A percentile compares a stretch with the other conserved stretches of the same genome.
Conservation (phyloP, 1,140 invertebrate species). For the Brachionus paranguensis region DNA sequence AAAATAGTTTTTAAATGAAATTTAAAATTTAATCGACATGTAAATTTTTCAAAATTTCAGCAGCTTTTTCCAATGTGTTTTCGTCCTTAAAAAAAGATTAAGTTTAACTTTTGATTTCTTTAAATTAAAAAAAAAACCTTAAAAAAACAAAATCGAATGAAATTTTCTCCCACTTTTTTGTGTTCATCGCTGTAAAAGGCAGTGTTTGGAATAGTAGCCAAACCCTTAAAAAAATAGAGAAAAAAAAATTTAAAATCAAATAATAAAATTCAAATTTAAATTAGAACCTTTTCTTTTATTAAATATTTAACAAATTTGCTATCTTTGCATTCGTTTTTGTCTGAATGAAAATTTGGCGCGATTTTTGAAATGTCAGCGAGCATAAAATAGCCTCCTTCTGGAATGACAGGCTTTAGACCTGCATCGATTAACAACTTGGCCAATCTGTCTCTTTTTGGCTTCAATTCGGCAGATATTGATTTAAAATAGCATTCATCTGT, state of each 20-base stretch:
- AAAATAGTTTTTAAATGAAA: neutral
- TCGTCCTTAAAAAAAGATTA: slow-evolving; percentile 41
- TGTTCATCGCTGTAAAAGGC: slow-evolving; percentile 81
- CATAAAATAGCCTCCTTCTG: slow-evolving; percentile 95
- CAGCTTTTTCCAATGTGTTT: slow-evolving; percentile 42
- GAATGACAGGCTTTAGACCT: slow-evolving; percentile 82
- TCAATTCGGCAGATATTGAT: slow-evolving; percentile 68
- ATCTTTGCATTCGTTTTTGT: slow-evolving; percentile 15
- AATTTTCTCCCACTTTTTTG: slow-evolving; percentile 77
- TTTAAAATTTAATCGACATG: slow-evolving; percentile 2
- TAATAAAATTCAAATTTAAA: slow-evolving; percentile 41
- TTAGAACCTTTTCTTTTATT: slow-evolving; percentile 45
- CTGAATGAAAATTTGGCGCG: slow-evolving; percentile 18
- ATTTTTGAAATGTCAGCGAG: slow-evolving; percentile 73
- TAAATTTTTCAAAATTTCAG: slow-evolving; percentile 42
- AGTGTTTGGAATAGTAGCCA: slow-evolving; percentile 85
- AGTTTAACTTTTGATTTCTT: neutral
- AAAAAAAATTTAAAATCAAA: slow-evolving; percentile 86
- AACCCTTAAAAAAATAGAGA: slow-evolving; percentile 67
- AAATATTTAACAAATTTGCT: slow-evolving; percentile 40
- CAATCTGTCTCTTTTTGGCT: slow-evolving; percentile 76
- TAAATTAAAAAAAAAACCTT: slow-evolving; percentile 59
- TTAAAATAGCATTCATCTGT: slow-evolving; percentile 75
- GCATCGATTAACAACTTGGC: slow-evolving; percentile 68
- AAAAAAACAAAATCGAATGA: slow-evolving; percentile 81